A percentile compares a stretch with the other conserved stretches of the same genome.
These are phyloP conservation scores for Cyrtonyx montezumae DNA, from an alignment of 2,113 vertebrate genomes.

Conservation along the genomic window DNA sequence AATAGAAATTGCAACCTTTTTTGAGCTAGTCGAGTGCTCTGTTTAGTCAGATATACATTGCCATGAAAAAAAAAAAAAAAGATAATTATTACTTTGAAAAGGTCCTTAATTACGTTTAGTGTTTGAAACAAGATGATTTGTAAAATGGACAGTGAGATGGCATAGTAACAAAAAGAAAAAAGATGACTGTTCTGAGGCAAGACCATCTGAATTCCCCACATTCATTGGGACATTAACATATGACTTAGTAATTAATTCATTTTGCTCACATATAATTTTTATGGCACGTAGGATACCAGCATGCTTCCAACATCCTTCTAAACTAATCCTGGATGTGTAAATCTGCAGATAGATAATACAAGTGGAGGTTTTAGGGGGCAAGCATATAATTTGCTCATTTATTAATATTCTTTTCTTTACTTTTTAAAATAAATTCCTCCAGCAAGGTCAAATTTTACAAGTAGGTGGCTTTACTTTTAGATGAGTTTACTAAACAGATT, in stretches of 20 bases:
- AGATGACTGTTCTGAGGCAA: neutral
- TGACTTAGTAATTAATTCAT: slow-evolving; percentile 13
- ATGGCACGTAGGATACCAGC: neutral
- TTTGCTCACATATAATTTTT: neutral
- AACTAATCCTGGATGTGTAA: neutral
- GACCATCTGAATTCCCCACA: neutral
- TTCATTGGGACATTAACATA: neutral
- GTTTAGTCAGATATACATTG: neutral
- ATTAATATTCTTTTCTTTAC: neutral
- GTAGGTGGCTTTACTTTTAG: neutral
- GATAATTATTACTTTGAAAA: slow-evolving; percentile 36
- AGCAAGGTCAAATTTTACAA: neutral
- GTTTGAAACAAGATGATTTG: neutral
- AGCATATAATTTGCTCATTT: neutral
- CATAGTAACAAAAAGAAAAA: neutral
- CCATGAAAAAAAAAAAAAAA: neutral
- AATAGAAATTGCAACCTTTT: neutral
- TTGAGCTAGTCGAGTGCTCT: neutral
- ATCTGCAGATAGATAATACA: neutral
- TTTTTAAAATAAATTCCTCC: neutral
- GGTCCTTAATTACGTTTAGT: slow-evolving; percentile 6
- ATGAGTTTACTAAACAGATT: neutral
- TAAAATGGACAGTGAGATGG: neutral
- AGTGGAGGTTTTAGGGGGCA: neutral
- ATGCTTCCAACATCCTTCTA: neutral